Conservation (phyloP, 2,797 vertebrate species). For the Siniperca scherzeri region DNA sequence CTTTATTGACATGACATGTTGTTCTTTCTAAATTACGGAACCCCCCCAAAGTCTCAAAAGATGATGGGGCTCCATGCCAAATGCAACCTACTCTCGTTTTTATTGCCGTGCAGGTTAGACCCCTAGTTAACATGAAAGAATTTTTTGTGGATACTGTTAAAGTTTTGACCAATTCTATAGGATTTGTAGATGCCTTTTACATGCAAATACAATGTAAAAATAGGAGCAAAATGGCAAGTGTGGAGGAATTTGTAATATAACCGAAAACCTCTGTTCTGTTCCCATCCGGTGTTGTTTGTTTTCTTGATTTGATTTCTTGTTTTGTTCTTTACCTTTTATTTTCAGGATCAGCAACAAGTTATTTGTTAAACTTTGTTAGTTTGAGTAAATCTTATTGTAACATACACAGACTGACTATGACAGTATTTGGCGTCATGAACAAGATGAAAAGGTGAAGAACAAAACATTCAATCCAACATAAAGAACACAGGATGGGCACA, state of each 20-base stretch:
- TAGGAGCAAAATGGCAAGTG: neutral
- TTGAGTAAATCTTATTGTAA: neutral
- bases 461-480: neutral
- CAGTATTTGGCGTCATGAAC: neutral
- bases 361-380: neutral
- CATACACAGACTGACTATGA: neutral
- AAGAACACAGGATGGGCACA: neutral
- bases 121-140: neutral
- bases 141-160: neutral
- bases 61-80: neutral
- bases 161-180: neutral
- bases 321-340: neutral
- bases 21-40: constrained; percentile 37
- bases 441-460: neutral
- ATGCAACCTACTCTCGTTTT: neutral
- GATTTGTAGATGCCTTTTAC: neutral
- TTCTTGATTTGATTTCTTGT: neutral
- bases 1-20: constrained; percentile 33
- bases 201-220: neutral
- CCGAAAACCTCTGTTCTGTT: neutral
- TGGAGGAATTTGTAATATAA: neutral
- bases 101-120: neutral
- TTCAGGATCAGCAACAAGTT: neutral
- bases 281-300: neutral
- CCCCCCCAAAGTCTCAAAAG: constrained; percentile 14